Evolutionary conservation across 1,140 invertebrate species (phyloP).

Genomic region (Cotesia typhae): DNA sequence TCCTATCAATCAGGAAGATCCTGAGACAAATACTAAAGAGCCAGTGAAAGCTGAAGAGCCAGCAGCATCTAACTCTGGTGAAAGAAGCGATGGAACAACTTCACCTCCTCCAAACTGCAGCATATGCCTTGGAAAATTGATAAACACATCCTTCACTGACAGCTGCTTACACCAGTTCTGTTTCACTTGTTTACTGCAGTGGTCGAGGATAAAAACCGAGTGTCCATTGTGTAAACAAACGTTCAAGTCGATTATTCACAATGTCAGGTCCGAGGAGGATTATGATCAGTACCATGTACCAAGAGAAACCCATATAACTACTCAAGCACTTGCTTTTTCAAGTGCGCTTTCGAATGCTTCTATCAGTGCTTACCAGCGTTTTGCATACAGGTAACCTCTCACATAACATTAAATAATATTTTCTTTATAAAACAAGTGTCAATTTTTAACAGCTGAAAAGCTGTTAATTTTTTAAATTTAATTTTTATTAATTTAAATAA

Average conservation of each 20-base stretch:
- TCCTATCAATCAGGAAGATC: slow-evolving; percentile 8
- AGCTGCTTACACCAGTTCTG: slow-evolving; percentile 94
- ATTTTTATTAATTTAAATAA: no score
- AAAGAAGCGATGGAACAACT: slow-evolving; percentile 60
- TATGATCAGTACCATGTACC: slow-evolving; percentile 85
- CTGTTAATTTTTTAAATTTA: no score
- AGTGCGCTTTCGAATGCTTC: not conserved
- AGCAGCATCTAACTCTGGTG: slow-evolving; percentile 47
- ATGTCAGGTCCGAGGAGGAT: slow-evolving; percentile 85
- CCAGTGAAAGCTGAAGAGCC: slow-evolving; percentile 53
- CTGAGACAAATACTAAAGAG: slow-evolving; percentile 42
- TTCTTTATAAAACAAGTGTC: not conserved
- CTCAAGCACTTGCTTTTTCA: slow-evolving; percentile 12
- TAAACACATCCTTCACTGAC: slow-evolving; percentile 90
- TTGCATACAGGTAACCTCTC: slow-evolving; percentile 17
- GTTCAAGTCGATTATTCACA: slow-evolving; percentile 92
- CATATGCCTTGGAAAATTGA: slow-evolving; percentile 87
- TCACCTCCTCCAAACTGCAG: slow-evolving; percentile 88
- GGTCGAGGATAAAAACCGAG: slow-evolving; percentile 94
- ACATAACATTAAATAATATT: not conserved
- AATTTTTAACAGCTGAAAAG: no score
- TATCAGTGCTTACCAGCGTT: slow-evolving; percentile 1
- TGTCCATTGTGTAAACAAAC: slow-evolving; percentile 94
- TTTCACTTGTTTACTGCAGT: slow-evolving; percentile 89
- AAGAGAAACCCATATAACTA: slow-evolving; percentile 43